phyloP scores from a whole-genome alignment of 2,888 invertebrate genomes.

The Limnephilus rhombicus region DNA sequence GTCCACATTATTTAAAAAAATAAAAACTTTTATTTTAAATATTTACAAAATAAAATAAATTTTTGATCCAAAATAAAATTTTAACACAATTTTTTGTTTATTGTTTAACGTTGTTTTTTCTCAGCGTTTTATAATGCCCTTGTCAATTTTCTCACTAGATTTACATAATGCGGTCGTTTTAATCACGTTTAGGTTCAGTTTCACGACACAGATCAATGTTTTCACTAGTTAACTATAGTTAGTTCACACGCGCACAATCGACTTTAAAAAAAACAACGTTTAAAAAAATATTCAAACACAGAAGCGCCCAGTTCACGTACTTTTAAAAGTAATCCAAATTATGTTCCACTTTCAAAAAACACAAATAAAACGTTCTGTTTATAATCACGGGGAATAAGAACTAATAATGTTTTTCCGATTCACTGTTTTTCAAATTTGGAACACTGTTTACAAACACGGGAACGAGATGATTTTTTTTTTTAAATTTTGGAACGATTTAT shows the following conservation, averaged over 20 bases:
- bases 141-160: neutral
- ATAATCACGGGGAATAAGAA: neutral
- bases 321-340: neutral
- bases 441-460: neutral
- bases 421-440: neutral
- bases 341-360: conserved; percentile 17
- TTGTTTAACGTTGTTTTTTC: neutral
- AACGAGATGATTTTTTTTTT: conserved; percentile 12
- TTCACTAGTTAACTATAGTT: neutral
- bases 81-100: conserved; percentile 3
- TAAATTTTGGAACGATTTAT: neutral
- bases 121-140: neutral
- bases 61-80: neutral
- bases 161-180: neutral
- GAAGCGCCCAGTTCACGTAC: neutral
- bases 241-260: conserved; percentile 24
- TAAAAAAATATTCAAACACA: neutral
- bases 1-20: conserved; percentile 8
- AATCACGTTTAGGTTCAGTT: neutral
- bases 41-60: neutral
- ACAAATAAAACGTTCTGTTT: neutral
- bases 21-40: neutral
- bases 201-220: neutral
- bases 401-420: neutral
- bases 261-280: neutral